These are phyloP conservation scores for Eumeta japonica DNA, from an alignment of 1,140 invertebrate species.

Conservation along the genomic window DNA sequence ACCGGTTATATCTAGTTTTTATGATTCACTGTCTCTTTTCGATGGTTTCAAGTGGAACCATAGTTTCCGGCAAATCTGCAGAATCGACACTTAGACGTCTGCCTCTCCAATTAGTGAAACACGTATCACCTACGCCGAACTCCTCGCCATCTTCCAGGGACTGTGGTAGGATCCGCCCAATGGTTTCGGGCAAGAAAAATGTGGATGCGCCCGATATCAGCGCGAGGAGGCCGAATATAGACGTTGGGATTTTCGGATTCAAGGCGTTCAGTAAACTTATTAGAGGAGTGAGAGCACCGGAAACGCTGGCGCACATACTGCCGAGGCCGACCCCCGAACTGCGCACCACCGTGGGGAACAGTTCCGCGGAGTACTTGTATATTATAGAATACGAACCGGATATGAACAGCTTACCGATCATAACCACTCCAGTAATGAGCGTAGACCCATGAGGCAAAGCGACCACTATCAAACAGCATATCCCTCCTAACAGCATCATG, in stretches of 20 bases:
- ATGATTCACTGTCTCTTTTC: too few species aligned
- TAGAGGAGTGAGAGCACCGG: conserved; percentile 78
- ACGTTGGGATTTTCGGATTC: conserved; percentile 68
- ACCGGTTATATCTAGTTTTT: too few species aligned
- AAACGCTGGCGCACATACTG: conserved; percentile 84
- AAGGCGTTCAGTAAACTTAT: conserved; percentile 69
- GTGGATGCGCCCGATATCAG: conserved; percentile 72
- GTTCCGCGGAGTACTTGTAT: conserved; percentile 86
- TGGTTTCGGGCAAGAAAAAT: conserved; percentile 79
- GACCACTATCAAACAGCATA: conserved; percentile 68
- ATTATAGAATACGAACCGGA: conserved; percentile 82
- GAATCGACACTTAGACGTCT: conserved; percentile 73
- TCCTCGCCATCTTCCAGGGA: conserved; percentile 81
- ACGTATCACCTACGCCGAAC: conserved; percentile 76
- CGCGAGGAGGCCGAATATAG: conserved; percentile 73
- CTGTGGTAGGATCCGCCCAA: conserved; percentile 77
- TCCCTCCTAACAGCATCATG: conserved; percentile 71
- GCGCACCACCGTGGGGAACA: conserved; percentile 83
- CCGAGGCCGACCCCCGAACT: conserved; percentile 83
- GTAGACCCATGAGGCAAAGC: conserved; percentile 62
- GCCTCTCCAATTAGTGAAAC: conserved; percentile 79
- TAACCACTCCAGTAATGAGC: conserved; percentile 58
- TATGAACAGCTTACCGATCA: conserved; percentile 79
- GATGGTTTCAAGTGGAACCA: conserved; percentile 38
- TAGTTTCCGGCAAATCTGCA: conserved; percentile 38